These are phyloP conservation scores for Halcyon chelicuti DNA, from an alignment of 2,797 vertebrate genomes.

Conservation along the genomic window DNA sequence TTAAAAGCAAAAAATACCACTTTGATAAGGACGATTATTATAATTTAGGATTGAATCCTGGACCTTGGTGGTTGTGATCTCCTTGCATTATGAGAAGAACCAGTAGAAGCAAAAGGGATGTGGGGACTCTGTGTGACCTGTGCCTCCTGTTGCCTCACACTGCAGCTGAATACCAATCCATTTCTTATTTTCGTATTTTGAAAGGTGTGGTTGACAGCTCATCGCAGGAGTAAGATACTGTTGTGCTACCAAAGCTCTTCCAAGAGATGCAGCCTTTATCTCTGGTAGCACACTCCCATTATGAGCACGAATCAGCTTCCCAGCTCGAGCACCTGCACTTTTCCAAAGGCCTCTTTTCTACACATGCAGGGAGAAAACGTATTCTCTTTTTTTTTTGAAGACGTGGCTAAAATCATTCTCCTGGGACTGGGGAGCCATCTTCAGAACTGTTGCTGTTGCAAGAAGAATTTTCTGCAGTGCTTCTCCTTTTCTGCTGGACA, in stretches of 20 bases:
- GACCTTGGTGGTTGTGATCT: not conserved
- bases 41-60: not conserved
- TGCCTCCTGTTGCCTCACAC: not conserved
- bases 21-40: not conserved
- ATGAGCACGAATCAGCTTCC: not conserved
- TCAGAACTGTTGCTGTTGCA: not conserved
- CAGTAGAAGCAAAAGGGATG: not conserved
- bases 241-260: not conserved
- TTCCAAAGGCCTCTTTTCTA: not conserved
- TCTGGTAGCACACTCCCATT: not conserved
- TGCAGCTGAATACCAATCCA: not conserved
- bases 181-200: not conserved
- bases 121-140: not conserved
- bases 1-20: not conserved
- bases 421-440: not conserved
- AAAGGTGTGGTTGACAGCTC: not conserved
- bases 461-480: not conserved
- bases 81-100: not conserved
- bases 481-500: not conserved
- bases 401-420: not conserved
- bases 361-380: not conserved
- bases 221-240: not conserved
- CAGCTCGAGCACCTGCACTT: not conserved
- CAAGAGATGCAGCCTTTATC: not conserved
- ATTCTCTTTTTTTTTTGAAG: not conserved